Conservation (phyloP, 2,113 vertebrate genomes). For the Triplophysa rosa region DNA sequence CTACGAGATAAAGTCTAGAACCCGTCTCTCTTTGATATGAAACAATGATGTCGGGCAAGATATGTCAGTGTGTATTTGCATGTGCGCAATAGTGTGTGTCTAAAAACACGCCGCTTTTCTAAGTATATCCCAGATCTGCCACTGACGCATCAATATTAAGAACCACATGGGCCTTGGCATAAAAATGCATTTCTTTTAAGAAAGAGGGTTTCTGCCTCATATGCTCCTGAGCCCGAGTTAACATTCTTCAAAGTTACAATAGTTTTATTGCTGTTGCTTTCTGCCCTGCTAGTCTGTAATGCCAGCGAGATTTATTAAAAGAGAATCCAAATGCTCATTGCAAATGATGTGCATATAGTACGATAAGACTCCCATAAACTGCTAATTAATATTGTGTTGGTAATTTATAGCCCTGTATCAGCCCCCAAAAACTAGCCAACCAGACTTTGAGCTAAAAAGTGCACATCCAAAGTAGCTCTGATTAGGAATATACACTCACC, state of each 20-base stretch:
- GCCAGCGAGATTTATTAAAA: no score
- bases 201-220: conserved; percentile 14
- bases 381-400: no score
- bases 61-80: neutral
- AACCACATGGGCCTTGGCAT: neutral
- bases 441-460: no score
- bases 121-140: conserved; percentile 16
- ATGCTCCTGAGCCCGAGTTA: neutral
- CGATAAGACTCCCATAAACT: no score
- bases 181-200: conserved; percentile 37
- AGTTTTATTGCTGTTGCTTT: neutral
- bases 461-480: no score
- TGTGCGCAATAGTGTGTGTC: neutral
- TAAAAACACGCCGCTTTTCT: neutral
- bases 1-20: conserved; percentile 24
- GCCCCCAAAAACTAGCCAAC: no score
- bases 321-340: neutral
- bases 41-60: conserved; percentile 22
- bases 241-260: conserved; percentile 8
- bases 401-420: no score
- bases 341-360: neutral
- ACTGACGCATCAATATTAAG: conserved; percentile 28
- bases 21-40: conserved; percentile 31
- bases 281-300: neutral
- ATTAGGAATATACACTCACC: no score